phyloP scores from a whole-genome alignment of 2,888 invertebrate genomes.

The Leptopilina syphax region DNA sequence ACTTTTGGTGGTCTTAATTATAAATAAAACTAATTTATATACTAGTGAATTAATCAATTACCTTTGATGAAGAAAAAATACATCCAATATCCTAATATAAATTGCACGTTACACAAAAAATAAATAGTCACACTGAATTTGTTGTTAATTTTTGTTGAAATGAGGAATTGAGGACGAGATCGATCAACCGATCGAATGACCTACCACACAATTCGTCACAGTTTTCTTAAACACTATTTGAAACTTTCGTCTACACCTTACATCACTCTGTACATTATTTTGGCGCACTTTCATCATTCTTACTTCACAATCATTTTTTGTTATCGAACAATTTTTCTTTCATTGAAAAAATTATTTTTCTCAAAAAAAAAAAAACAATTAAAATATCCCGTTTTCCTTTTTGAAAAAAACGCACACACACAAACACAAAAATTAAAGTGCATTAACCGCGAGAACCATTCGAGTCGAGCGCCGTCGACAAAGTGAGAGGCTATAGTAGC shows the following conservation, averaged over 20 bases:
- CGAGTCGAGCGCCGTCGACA: conserved; percentile 69
- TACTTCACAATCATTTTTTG: conserved; percentile 2
- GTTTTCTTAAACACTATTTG: conserved; percentile 19
- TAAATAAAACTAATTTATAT: too few relatives aligned
- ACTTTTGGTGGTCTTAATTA: too few relatives aligned
- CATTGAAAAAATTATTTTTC: background rate
- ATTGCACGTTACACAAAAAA: conserved; percentile 51
- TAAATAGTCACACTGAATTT: conserved; percentile 23
- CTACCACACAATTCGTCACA: conserved; percentile 45
- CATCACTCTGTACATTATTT: conserved; percentile 25
- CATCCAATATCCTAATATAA: conserved; percentile 64
- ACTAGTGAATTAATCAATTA: conserved; percentile 49
- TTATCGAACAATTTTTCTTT: conserved; percentile 4
- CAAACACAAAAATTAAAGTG: conserved; percentile 36
- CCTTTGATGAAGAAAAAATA: conserved; percentile 59
- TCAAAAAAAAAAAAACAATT: background rate
- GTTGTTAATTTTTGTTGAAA: background rate
- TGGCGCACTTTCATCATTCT: background rate
- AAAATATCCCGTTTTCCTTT: background rate
- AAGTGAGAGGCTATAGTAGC: conserved; percentile 74
- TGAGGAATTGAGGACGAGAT: conserved; percentile 20
- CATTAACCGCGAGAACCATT: conserved; percentile 63
- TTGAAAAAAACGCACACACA: too few relatives aligned
- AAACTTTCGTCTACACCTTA: conserved; percentile 3
- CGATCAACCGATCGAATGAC: conserved; percentile 14